Percentiles rank a stretch among this genome's conserved stretches.
Conservation (phyloP, 2,113 vertebrate genomes). For the Oryzias celebensis region DNA sequence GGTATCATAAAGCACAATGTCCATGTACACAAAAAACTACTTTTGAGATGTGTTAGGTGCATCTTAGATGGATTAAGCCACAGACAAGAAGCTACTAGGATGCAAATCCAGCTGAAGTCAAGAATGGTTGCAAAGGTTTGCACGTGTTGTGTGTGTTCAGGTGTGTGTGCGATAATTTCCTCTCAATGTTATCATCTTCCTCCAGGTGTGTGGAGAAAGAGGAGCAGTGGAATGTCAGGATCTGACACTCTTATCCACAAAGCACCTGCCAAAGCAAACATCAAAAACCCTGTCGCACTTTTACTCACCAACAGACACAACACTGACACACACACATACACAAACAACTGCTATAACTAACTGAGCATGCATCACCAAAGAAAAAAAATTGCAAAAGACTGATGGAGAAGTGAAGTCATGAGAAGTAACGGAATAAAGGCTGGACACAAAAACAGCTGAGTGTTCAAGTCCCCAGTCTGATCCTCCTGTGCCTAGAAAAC, state of each 20-base stretch:
- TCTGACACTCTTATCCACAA: slow-evolving; percentile 33
- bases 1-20: no score
- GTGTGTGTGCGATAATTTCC: slow-evolving; percentile 13
- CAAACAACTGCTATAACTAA: slow-evolving; percentile 11
- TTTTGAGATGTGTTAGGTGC: no score
- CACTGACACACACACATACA: slow-evolving; percentile 2
- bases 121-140: slow-evolving; percentile 33
- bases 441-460: slow-evolving; percentile 22
- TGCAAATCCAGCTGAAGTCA: slow-evolving; percentile 26
- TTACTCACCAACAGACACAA: slow-evolving; percentile 8
- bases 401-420: background rate
- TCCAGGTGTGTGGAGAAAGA: slow-evolving; percentile 34
- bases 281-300: background rate
- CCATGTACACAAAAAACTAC: no score
- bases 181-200: slow-evolving; percentile 51
- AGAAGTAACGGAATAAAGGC: slow-evolving; percentile 17
- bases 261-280: slow-evolving; percentile 34
- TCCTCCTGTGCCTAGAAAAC: slow-evolving; percentile 41
- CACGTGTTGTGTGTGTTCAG: background rate
- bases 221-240: slow-evolving; percentile 19
- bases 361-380: slow-evolving; percentile 28
- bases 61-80: slow-evolving; percentile 5
- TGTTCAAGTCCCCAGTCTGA: slow-evolving; percentile 56
- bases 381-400: background rate
- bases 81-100: slow-evolving; percentile 24